Base-by-base conservation (phyloP, 1,140 invertebrate species). In the Orchesella cincta region DNA sequence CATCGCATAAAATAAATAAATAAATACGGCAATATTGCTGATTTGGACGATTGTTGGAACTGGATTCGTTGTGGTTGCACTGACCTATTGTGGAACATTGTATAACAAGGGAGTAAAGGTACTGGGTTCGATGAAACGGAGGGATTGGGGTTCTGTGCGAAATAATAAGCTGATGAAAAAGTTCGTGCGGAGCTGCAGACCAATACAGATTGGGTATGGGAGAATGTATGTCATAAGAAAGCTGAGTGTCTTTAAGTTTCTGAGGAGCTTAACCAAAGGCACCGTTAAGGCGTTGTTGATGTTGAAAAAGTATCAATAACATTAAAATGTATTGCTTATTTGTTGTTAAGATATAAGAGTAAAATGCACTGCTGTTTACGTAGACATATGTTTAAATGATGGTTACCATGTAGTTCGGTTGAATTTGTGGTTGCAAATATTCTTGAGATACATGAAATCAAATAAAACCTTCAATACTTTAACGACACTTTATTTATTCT, bases 151-250 rank as follows among this genome's bases (percentile, higher is more conserved):
- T 1, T 67, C 62, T 1, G 33, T 8, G 31, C 26, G 23, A 2
- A 67, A 67, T n/a, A 67, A 67, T n/a, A 29, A 31, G n/a, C 29
- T 67, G 5, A 67, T 67, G 62, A 67, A 31, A 29, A 29, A 33
- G 26, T 67, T 67, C 33, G 29, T 33, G 29, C 26, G 31, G 3
- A 31, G 26, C 12, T 67, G 62, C 31, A 33, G 12, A 14, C 62
- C 62, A 16, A 67, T 67, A 31, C 29, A 29, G 8, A 31, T 31
- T 29, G n/a, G 62, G 62, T 5, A 31, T 31, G 8, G 62, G 62
- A 12, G 33, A 29, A 67, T n/a, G 33, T 67, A 29, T 67, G 62
- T 67, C 28, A 67, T 67, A 31, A 67, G 62, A 23, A 67, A 18
- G 31, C 12, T 67, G 12, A 67, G 62, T 31, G 31, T 33, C 8